Evolutionary conservation across 1,140 invertebrate genomes (phyloP).

Genomic region (Saccostrea glomerata): DNA sequence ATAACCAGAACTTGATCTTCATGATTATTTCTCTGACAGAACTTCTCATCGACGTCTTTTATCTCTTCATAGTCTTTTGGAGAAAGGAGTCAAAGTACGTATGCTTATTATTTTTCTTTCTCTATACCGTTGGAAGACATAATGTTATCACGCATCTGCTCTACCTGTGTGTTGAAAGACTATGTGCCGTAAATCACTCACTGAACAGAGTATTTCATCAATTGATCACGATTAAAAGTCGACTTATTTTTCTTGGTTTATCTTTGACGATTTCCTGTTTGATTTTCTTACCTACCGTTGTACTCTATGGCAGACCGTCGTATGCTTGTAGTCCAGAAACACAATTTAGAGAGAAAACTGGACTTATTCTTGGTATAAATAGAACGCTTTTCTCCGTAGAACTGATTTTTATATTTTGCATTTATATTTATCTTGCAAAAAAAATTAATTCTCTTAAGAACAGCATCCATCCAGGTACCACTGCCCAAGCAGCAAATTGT

Average conservation of each 20-base stretch:
- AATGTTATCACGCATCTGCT: neutral
- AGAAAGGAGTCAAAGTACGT: neutral
- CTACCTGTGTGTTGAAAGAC: conserved; percentile 2
- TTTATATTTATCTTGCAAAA: neutral
- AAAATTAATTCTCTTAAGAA: neutral
- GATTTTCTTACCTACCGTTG: neutral
- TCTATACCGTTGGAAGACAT: neutral
- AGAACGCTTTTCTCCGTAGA: neutral
- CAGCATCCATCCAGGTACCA: neutral
- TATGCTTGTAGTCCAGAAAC: neutral
- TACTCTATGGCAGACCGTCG: neutral
- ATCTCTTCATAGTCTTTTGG: neutral
- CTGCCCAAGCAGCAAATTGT: neutral
- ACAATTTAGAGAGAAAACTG: neutral
- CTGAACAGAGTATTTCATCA: neutral
- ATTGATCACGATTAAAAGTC: conserved; percentile 1
- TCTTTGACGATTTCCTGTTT: neutral
- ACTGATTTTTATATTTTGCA: neutral
- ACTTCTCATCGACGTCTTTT: neutral
- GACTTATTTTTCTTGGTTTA: neutral
- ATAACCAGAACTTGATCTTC: conserved; percentile 11
- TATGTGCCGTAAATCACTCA: neutral
- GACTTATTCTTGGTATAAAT: neutral
- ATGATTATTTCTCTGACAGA: neutral
- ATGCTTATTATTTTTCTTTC: neutral